A percentile compares a stretch with the other conserved stretches of the same genome.
phyloP scores from a whole-genome alignment of 2,797 vertebrate genomes.

The Poecilia gillii region DNA sequence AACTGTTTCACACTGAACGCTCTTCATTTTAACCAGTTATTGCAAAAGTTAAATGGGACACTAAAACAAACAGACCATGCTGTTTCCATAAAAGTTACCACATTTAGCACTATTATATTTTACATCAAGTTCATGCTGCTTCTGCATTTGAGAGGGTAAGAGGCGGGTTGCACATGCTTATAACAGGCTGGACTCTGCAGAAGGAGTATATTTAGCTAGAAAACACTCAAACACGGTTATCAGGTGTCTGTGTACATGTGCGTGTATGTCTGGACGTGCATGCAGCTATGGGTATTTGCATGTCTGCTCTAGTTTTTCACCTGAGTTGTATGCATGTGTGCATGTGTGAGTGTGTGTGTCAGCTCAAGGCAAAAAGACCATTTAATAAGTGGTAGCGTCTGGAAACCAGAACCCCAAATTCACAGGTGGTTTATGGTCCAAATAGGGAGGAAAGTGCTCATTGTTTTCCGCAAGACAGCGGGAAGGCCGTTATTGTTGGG shows the following conservation, averaged over 20 bases:
- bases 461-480: slow-evolving; percentile 18
- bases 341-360: background rate
- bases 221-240: slow-evolving; percentile 52
- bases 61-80: slow-evolving; percentile 22
- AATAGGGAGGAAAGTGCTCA: slow-evolving; percentile 36
- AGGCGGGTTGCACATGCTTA: slow-evolving; percentile 27
- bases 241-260: slow-evolving; percentile 48
- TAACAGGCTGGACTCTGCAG: slow-evolving; percentile 41
- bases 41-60: slow-evolving; percentile 33
- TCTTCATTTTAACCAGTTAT: slow-evolving; percentile 50
- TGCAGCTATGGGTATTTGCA: slow-evolving; percentile 11
- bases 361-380: slow-evolving; percentile 43
- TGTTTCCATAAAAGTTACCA: background rate
- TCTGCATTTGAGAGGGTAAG: slow-evolving; percentile 12
- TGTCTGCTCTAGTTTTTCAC: slow-evolving; percentile 35
- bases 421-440: slow-evolving; percentile 39
- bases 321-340: background rate
- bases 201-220: slow-evolving; percentile 64
- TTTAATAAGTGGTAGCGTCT: slow-evolving; percentile 9
- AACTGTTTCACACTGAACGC: slow-evolving; percentile 37
- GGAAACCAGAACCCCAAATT: slow-evolving; percentile 17
- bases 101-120: slow-evolving; percentile 6
- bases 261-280: slow-evolving; percentile 7
- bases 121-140: slow-evolving; percentile 27
- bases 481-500: slow-evolving; percentile 27